phyloP scores from a whole-genome alignment of 2,113 vertebrate species.

The Nasalis larvatus region DNA sequence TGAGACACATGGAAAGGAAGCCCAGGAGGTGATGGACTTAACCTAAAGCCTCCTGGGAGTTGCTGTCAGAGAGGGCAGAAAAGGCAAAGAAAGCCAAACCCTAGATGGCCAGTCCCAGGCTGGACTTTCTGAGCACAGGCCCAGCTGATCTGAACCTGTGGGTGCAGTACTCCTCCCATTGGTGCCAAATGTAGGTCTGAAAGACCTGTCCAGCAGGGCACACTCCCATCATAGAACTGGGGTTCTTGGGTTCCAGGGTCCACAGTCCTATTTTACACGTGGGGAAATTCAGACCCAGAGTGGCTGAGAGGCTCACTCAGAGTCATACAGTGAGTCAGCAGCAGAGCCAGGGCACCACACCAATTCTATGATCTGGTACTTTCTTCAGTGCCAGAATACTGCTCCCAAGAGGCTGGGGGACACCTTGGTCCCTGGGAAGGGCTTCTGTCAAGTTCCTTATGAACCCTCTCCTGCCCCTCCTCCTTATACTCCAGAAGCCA shows the following conservation, averaged over 20 bases:
- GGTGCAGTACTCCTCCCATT: neutral
- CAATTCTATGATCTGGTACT: neutral
- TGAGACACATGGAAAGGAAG: neutral
- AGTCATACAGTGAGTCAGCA: neutral
- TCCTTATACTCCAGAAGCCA: neutral
- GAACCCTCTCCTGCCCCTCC: neutral
- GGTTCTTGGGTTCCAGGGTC: neutral
- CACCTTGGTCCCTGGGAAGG: neutral
- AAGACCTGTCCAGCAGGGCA: neutral
- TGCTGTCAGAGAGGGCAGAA: fast-evolving
- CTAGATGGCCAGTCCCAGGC: neutral
- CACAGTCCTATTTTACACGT: neutral
- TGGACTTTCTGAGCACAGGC: neutral
- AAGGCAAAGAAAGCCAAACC: neutral
- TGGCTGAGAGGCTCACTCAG: neutral
- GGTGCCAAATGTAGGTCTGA: neutral
- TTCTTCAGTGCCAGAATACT: neutral
- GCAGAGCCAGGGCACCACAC: neutral
- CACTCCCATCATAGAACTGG: neutral
- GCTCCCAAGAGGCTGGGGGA: neutral
- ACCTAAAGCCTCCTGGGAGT: neutral
- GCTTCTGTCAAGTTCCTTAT: neutral
- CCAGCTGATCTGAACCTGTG: neutral
- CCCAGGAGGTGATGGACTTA: neutral
- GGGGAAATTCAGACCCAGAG: neutral